Evolutionary conservation across 2,797 vertebrate species (phyloP).

Genomic region (Synanceia verrucosa): DNA sequence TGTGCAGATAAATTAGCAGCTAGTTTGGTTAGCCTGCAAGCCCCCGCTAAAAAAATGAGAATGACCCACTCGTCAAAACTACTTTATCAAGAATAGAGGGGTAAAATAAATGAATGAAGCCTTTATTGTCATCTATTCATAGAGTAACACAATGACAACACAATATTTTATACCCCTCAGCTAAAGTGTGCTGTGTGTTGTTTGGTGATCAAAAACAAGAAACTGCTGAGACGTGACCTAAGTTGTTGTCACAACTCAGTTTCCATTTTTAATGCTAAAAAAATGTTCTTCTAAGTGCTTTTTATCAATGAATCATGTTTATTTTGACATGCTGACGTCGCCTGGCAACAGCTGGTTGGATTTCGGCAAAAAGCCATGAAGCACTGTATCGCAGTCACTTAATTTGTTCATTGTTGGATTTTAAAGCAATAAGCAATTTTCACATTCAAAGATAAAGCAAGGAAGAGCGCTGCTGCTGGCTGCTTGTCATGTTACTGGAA

Average conservation of each 20-base stretch:
- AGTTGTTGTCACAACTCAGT: background rate
- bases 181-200: background rate
- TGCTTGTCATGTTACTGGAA: background rate
- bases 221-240: conserved; percentile 20
- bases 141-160: conserved; percentile 1
- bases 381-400: background rate
- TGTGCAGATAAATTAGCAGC: background rate
- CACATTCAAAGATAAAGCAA: background rate
- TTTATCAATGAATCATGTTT: background rate
- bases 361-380: background rate
- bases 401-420: background rate
- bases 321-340: background rate
- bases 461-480: background rate
- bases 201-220: conserved; percentile 8
- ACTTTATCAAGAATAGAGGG: no score
- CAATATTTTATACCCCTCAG: background rate
- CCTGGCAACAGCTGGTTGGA: background rate
- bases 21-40: background rate
- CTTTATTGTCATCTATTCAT: conserved; percentile 12
- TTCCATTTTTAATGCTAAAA: background rate
- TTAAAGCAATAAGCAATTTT: background rate
- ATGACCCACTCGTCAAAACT: background rate
- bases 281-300: background rate
- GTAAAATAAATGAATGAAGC: background rate
- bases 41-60: background rate